Base-by-base conservation (phyloP, 2,888 invertebrate species). In the Entomobrya multifasciata region DNA sequence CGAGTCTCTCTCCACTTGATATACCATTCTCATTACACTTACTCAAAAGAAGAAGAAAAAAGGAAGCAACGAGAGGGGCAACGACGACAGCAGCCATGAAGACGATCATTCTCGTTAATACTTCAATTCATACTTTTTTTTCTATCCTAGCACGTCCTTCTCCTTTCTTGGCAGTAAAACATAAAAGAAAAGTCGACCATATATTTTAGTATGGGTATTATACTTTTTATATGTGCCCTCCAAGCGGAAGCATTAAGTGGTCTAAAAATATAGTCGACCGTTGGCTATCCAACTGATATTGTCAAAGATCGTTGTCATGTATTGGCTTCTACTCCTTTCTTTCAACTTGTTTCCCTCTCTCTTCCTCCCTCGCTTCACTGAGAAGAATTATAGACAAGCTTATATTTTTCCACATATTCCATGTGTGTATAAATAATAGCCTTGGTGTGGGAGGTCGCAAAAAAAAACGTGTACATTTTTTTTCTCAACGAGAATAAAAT, bases 231-330 rank as follows among this genome's bases (percentile, higher is more conserved):
- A 6, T 30, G 3, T 49, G 25, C 49, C 49, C 17, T 47, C 11
- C 27, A 27, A 49, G 22, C 70, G 20, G n/a, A 22, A 13, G 15
- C 17, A 72, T 49, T 47, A 72, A 30, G 72, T 17, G n/a, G 1
- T n/a, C 3, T 6, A 22, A 6, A 27, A 30, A 47, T 47, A 44
- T 25, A 25, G 78, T 8, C 62, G 44, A 57, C 55, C 57, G 41
- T 20, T 57, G 76, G 36, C 57, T 57, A 57, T 76, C 76, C 52
- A 76, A 60, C 49, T 70, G 78, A 79, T 85, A 72, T 74, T 86
- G 86, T 86, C 86, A 74, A 74, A 62, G 74, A 74, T 80, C 86
- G 80, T 80, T 79, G 65, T 86, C 79, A 79, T n/a, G n/a, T n/a
- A 86, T 72, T 81, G 79, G 79, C 65, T 77, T 25, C 62, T 70